These are phyloP conservation scores for Vanacampus margaritifer DNA, from an alignment of 2,113 vertebrate genomes.

Conservation along the genomic window DNA sequence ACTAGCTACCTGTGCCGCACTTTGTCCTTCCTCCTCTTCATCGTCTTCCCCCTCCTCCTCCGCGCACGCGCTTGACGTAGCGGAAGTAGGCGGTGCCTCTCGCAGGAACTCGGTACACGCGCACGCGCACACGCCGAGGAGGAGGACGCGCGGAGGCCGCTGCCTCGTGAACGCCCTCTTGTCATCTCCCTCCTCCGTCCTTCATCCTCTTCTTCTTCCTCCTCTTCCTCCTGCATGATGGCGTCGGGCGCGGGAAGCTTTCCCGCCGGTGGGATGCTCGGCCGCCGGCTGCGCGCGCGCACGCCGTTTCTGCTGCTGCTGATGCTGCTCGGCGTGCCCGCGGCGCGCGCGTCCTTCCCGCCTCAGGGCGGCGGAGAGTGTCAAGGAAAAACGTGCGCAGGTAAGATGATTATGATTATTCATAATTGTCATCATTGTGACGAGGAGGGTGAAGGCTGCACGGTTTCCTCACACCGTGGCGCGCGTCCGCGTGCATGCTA, in stretches of 20 bases:
- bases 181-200: neutral
- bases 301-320: constrained; percentile 57
- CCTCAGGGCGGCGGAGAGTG: constrained; percentile 73
- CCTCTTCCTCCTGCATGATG: constrained; percentile 27
- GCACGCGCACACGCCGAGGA: neutral
- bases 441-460: neutral
- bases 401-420: constrained; percentile 41
- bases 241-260: constrained; percentile 28
- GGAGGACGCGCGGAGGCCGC: neutral
- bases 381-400: constrained; percentile 76
- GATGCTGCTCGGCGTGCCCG: constrained; percentile 57
- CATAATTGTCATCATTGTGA: neutral
- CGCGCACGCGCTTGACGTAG: neutral
- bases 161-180: neutral
- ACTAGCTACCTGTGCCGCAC: neutral
- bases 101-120: neutral
- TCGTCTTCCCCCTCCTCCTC: neutral
- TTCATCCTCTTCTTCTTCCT: neutral
- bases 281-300: constrained; percentile 59
- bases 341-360: constrained; percentile 66
- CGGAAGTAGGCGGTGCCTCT: neutral
- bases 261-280: constrained; percentile 39
- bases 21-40: neutral
- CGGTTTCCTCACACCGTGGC: neutral
- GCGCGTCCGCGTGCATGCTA: constrained; percentile 1